phyloP scores from a whole-genome alignment of 2,797 vertebrate genomes.

The Poecilia wingei region DNA sequence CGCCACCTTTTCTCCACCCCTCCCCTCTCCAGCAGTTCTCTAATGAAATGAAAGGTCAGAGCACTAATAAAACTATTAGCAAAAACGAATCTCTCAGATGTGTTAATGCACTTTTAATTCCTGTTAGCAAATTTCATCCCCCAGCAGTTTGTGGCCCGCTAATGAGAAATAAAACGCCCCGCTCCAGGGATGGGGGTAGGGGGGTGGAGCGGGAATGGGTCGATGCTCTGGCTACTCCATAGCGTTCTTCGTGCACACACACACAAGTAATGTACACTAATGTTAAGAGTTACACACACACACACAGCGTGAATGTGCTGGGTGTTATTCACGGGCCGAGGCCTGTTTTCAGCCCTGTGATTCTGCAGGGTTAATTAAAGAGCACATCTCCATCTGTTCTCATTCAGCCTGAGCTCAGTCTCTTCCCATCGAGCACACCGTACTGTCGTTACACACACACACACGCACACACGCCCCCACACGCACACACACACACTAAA shows the following conservation, averaged over 20 bases:
- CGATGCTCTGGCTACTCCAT: constrained; percentile 78
- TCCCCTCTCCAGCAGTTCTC: constrained; percentile 75
- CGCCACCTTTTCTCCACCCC: constrained; percentile 53
- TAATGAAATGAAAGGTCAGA: constrained; percentile 90
- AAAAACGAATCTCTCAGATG: constrained; percentile 88
- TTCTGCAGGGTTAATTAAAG: constrained; percentile 89
- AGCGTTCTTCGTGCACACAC: constrained; percentile 49
- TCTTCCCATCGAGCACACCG: constrained; percentile 65
- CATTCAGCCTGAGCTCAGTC: constrained; percentile 77
- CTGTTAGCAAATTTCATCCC: constrained; percentile 91
- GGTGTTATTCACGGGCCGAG: constrained; percentile 87
- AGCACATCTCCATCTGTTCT: constrained; percentile 88
- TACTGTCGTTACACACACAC: constrained; percentile 22
- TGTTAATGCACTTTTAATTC: constrained; percentile 91
- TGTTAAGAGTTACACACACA: constrained; percentile 64
- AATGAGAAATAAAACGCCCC: constrained; percentile 89
- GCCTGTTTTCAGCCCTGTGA: constrained; percentile 84
- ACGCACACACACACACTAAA: constrained; percentile 43
- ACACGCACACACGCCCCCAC: constrained; percentile 42
- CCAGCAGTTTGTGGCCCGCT: constrained; percentile 86
- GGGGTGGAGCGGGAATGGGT: constrained; percentile 70
- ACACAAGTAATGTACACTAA: constrained; percentile 59
- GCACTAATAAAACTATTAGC: constrained; percentile 90
- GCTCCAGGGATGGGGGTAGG: constrained; percentile 76
- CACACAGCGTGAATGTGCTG: constrained; percentile 62